A percentile compares a stretch with the other conserved stretches of the same genome.
Conservation (phyloP, 2,113 vertebrate species). For the Procapra przewalskii region DNA sequence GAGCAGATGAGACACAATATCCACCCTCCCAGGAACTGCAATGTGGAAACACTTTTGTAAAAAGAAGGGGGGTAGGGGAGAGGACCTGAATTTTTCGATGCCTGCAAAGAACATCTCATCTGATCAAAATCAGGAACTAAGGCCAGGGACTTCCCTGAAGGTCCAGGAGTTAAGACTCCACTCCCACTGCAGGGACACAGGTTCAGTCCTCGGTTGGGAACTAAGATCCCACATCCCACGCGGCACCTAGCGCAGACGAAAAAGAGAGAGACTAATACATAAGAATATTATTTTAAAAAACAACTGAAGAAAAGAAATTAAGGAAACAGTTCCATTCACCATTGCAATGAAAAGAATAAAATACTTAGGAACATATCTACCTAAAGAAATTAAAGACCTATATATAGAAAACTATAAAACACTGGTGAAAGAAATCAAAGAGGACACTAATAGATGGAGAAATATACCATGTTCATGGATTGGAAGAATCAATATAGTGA, state of each 20-base stretch:
- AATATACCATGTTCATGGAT: too few species aligned
- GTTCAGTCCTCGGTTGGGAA: background rate
- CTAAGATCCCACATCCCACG: background rate
- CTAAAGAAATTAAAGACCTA: too few species aligned
- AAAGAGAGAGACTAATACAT: background rate
- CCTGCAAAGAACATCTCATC: background rate
- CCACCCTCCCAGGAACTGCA: background rate
- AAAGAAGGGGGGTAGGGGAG: rapidly evolving
- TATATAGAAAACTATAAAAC: too few species aligned
- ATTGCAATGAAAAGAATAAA: too few species aligned
- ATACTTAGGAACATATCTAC: too few species aligned
- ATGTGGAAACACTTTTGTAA: background rate
- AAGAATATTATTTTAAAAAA: background rate
- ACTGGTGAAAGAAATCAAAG: too few species aligned
- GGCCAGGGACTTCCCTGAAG: background rate
- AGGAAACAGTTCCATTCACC: too few species aligned
- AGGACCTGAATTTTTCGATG: background rate
- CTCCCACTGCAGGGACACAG: background rate
- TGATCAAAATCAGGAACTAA: background rate
- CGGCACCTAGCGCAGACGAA: rapidly evolving
- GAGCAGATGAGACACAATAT: background rate
- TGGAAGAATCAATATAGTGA: too few species aligned
- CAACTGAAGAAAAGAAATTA: background rate
- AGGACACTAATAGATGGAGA: too few species aligned
- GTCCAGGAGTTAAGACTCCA: background rate